A percentile compares a stretch with the other conserved stretches of the same genome.
phyloP scores from a whole-genome alignment of 2,113 vertebrate genomes.

The Pachycephala philippinensis region DNA sequence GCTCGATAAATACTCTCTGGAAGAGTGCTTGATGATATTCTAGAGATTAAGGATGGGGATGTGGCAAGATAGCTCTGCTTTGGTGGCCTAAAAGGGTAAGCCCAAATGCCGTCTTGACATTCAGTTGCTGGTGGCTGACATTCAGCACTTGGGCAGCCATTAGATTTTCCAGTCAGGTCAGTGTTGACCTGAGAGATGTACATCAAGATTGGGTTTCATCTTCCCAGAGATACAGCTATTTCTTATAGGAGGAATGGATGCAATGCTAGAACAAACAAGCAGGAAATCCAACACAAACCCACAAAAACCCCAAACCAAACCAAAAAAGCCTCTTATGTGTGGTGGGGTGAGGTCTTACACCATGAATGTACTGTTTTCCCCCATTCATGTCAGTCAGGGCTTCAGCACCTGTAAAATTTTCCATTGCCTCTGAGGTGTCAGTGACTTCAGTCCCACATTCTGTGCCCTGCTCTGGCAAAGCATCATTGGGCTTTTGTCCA shows the following conservation, averaged over 20 bases:
- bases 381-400: not conserved
- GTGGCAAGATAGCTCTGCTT: not conserved
- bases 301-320: not conserved
- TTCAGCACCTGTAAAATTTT: not conserved
- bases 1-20: not conserved
- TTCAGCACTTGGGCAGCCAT: not conserved
- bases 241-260: not conserved
- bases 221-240: not conserved
- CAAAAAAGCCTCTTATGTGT: rapidly evolving
- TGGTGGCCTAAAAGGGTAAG: not conserved
- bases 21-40: not conserved
- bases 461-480: not conserved
- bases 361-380: not conserved
- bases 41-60: not conserved
- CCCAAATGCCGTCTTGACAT: not conserved
- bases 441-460: not conserved
- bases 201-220: not conserved
- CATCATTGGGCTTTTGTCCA: not conserved
- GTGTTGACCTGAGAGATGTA: not conserved
- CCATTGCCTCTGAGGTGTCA: not conserved
- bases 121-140: not conserved
- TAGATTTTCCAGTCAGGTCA: not conserved
- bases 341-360: not conserved
- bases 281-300: not conserved
- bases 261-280: not conserved